Conservation (phyloP, 2,113 vertebrate species). For the Leucopternis melanops region DNA sequence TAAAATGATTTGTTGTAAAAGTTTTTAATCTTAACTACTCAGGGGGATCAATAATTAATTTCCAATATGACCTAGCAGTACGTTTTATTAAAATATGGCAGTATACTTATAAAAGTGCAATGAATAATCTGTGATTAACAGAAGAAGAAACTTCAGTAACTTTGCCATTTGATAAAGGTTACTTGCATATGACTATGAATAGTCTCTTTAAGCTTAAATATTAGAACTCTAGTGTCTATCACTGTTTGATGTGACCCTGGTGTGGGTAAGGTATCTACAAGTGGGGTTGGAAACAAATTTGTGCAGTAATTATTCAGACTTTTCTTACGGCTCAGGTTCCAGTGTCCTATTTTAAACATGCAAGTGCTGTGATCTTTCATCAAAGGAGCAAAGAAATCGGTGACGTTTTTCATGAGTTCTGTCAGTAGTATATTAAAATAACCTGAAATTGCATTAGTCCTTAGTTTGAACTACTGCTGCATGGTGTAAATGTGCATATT, state of each 20-base stretch:
- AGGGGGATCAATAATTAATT: slow-evolving; percentile 26
- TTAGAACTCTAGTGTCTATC: neutral
- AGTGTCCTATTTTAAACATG: neutral
- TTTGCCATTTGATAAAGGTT: neutral
- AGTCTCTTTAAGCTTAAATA: neutral
- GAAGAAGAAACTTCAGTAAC: neutral
- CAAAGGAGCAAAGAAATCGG: neutral
- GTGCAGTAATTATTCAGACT: neutral
- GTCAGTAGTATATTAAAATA: neutral
- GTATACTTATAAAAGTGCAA: neutral
- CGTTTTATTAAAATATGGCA: slow-evolving; percentile 1
- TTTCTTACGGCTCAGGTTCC: neutral
- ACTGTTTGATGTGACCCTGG: neutral
- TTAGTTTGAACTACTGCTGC: neutral
- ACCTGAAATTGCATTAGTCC: neutral
- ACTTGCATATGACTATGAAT: neutral
- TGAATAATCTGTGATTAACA: neutral
- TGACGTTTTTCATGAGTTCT: neutral
- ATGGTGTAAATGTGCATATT: neutral
- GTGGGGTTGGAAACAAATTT: neutral
- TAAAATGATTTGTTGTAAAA: slow-evolving; percentile 33
- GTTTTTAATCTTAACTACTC: slow-evolving; percentile 40
- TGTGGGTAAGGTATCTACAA: neutral
- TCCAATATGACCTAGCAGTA: neutral
- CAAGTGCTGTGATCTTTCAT: neutral